Evolutionary conservation across 2,797 vertebrate genomes (phyloP).

Genomic region (Notolepis coatsorum): DNA sequence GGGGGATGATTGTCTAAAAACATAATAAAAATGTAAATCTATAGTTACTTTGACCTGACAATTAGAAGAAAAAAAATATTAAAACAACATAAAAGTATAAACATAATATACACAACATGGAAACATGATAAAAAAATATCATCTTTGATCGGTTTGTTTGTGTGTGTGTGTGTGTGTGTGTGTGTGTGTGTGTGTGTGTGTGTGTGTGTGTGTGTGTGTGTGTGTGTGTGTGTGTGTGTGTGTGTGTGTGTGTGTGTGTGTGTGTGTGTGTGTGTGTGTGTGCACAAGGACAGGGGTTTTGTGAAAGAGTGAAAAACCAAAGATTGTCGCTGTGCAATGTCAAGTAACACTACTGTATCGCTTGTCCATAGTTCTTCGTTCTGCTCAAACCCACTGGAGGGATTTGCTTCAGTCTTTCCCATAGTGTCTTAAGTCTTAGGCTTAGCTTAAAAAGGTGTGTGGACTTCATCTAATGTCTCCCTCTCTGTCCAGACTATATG

Average conservation of each 20-base stretch:
- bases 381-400: constrained; percentile 36
- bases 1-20: constrained; percentile 62
- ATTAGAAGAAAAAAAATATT: constrained; percentile 39
- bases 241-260: constrained; percentile 33
- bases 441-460: constrained; percentile 57
- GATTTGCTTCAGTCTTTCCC: constrained; percentile 26
- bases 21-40: constrained; percentile 55
- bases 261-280: constrained; percentile 29
- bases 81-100: constrained; percentile 38
- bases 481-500: constrained; percentile 35
- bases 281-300: constrained; percentile 22
- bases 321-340: constrained; percentile 81
- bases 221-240: neutral
- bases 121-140: constrained; percentile 53
- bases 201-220: constrained; percentile 21
- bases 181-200: constrained; percentile 16
- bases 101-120: constrained; percentile 25
- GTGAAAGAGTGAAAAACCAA: constrained; percentile 6
- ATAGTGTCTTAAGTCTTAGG: constrained; percentile 21
- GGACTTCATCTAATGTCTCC: constrained; percentile 38
- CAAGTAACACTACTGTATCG: constrained; percentile 24
- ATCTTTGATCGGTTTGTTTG: constrained; percentile 42
- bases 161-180: too few species aligned
- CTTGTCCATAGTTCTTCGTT: constrained; percentile 1
- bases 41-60: constrained; percentile 10